phyloP scores from a whole-genome alignment of 2,888 invertebrate species.

The Troides oblongomaculatus region DNA sequence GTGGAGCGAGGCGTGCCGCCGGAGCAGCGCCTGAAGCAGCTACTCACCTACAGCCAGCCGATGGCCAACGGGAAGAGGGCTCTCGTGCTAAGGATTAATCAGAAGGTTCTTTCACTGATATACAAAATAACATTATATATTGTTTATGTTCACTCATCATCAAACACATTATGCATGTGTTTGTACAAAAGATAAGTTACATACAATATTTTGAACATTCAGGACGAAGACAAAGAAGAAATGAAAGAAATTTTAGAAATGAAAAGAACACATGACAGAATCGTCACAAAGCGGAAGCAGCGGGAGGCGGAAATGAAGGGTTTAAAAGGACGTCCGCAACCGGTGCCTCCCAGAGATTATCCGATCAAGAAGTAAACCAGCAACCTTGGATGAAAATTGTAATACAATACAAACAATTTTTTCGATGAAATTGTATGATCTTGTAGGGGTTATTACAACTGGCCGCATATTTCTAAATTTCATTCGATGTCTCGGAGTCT shows the following conservation, averaged over 20 bases:
- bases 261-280: constrained; percentile 90
- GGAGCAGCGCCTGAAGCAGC: constrained; percentile 89
- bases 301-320: constrained; percentile 54
- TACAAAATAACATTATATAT: background rate
- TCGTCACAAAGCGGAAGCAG: constrained; percentile 84
- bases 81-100: constrained; percentile 91
- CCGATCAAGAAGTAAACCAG: constrained; percentile 53
- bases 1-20: constrained; percentile 98
- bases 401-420: too few relatives aligned
- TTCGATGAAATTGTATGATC: too few relatives aligned
- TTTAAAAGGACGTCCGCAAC: constrained; percentile 45
- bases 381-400: background rate
- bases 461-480: too few relatives aligned
- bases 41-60: constrained; percentile 95
- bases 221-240: constrained; percentile 96
- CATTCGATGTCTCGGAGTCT: too few relatives aligned
- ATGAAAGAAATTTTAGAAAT: constrained; percentile 96
- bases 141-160: background rate
- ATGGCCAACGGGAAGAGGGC: constrained; percentile 94
- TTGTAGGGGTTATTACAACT: too few relatives aligned
- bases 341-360: constrained; percentile 51
- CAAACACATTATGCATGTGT: background rate
- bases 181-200: background rate
- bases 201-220: background rate
- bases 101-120: constrained; percentile 82